Evolutionary conservation across 2,113 vertebrate genomes (phyloP).

Genomic region (Sinocyclocheilus rhinocerous): DNA sequence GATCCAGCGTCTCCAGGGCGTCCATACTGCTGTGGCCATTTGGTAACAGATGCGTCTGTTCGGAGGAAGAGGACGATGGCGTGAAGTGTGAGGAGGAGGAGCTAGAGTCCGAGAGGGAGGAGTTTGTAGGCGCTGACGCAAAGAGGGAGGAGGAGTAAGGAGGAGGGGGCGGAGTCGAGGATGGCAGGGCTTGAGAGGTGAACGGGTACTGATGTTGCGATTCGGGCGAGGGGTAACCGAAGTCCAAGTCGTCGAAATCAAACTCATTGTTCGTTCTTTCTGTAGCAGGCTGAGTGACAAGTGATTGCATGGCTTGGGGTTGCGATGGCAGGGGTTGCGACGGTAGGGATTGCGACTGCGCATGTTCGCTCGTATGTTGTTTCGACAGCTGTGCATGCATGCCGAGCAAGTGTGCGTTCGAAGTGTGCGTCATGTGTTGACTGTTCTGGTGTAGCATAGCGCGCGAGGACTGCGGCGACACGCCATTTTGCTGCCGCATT

Average conservation of each 20-base stretch:
- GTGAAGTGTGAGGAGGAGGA: conserved; percentile 47
- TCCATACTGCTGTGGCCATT: conserved; percentile 72
- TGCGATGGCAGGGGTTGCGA: background rate
- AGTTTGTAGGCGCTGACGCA: background rate
- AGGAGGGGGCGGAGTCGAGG: conserved; percentile 33
- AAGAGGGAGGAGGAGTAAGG: conserved; percentile 35
- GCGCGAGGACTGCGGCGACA: background rate
- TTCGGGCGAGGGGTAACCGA: conserved; percentile 22
- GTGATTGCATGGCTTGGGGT: background rate
- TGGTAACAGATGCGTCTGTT: conserved; percentile 56
- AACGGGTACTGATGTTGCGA: conserved; percentile 25
- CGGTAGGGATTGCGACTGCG: too few relatives aligned
- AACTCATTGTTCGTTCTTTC: conserved; percentile 32
- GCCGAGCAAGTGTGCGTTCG: background rate
- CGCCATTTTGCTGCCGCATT: conserved; percentile 3
- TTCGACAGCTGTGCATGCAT: background rate
- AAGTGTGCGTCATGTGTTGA: background rate
- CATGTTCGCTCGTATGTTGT: background rate
- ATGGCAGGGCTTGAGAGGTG: conserved; percentile 32
- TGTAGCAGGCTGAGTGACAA: background rate
- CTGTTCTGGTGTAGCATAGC: conserved; percentile 4
- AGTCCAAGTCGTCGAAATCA: conserved; percentile 37
- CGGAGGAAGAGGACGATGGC: conserved; percentile 35
- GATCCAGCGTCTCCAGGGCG: conserved; percentile 83
- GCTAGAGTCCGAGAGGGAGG: conserved; percentile 50